Evolutionary conservation across 2,113 vertebrate species (phyloP), one percentile per base, ranked within the genome.

Genomic region (Phyllostomus discolor): DNA sequence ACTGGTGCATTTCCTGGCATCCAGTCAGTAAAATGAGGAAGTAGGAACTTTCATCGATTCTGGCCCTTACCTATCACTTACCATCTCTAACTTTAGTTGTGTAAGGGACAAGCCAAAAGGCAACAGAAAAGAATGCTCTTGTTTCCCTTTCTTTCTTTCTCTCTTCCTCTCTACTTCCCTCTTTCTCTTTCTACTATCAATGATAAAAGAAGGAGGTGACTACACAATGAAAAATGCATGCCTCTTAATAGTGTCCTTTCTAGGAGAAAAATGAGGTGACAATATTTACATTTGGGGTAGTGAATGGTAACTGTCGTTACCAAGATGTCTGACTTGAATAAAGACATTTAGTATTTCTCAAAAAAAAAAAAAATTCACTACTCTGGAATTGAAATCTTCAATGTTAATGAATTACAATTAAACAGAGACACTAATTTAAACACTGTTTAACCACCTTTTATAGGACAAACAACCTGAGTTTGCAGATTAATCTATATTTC

Each of bases 301-400:
- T 20, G 31, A 19, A 54, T 41, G 14, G 35, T 15, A 93, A 89
- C 4, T 88, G 26, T 35, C 85, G 84, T 89, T 72, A 93, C 19
- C 54, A 91, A 69, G 24, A 91, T 38, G 26, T 46, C 52, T 92
- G n/a, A 85, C 31, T 72, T 92, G 28, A 90, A 84, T 87, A 90
- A 54, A 93, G 69, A 82, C 50, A 87, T 75, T 79, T 41, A 66
- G 7, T 85, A 85, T 70, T 86, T 94, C 81, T 64, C 9, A 48
- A 66, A 88, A 48, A 91, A 85, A 48, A 66, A 88, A 48, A 91
- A 75, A 43, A 62, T 46, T 38, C 50, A 91, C 62, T 91, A 62
- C 11, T 89, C 24, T 96, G 35, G 6, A 88, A 76, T n/a, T 92
- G 41, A 97, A 69, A 76, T 95, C n/a, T 85, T 91, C 70, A 67